These are phyloP conservation scores for Nothocercus julius DNA, from an alignment of 2,113 vertebrate genomes.

Conservation along the genomic window DNA sequence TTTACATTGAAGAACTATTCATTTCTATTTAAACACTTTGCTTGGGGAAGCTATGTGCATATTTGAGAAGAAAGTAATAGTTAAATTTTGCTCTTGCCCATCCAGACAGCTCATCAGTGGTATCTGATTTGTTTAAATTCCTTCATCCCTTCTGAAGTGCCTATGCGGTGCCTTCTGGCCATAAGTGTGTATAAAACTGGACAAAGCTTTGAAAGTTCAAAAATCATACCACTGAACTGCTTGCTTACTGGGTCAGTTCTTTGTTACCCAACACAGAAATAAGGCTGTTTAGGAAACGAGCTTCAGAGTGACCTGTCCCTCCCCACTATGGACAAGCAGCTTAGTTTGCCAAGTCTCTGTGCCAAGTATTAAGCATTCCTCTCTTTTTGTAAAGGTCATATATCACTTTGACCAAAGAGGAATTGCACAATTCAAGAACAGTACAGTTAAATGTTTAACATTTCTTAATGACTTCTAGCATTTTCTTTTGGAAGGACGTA, in stretches of 20 bases:
- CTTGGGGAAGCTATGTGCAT: not conserved
- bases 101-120: not conserved
- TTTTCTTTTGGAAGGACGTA: not conserved
- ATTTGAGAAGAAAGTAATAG: not conserved
- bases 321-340: not conserved
- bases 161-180: not conserved
- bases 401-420: not conserved
- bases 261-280: not conserved
- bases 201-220: not conserved
- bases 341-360: not conserved
- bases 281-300: not conserved
- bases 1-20: not conserved
- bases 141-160: not conserved
- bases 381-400: not conserved
- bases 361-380: not conserved
- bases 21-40: not conserved
- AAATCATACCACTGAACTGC: not conserved
- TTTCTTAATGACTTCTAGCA: not conserved
- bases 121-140: not conserved
- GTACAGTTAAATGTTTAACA: not conserved
- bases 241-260: not conserved
- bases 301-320: not conserved
- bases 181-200: not conserved
- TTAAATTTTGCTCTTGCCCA: not conserved
- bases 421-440: not conserved